Conservation (phyloP, 2,888 invertebrate species). For the Subacronicta megacephala region DNA sequence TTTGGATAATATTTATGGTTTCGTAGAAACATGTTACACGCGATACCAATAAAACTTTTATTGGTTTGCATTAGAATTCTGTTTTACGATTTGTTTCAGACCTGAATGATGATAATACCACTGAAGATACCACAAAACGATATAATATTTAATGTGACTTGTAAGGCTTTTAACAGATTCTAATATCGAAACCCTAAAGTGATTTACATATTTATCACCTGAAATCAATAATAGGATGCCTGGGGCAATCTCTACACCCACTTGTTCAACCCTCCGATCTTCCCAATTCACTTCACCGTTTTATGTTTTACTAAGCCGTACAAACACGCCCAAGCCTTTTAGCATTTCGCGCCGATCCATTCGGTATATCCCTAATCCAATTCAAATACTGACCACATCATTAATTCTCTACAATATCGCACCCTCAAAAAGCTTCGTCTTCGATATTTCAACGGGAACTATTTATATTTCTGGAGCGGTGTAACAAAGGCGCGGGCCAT, state of each 20-base stretch:
- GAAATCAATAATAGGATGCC: constrained; percentile 68
- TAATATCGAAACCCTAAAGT: constrained; percentile 40
- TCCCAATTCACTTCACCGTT: constrained; percentile 77
- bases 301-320: constrained; percentile 83
- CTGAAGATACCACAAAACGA: constrained; percentile 20
- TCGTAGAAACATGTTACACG: constrained; percentile 66
- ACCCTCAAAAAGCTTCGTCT: constrained; percentile 82
- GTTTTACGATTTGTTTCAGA: constrained; percentile 74
- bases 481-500: constrained; percentile 85
- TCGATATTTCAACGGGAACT: constrained; percentile 86
- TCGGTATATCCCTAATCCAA: constrained; percentile 80
- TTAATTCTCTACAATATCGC: constrained; percentile 87
- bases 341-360: constrained; percentile 75
- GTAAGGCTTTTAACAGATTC: constrained; percentile 29
- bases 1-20: constrained; percentile 76
- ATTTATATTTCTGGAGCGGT: constrained; percentile 86
- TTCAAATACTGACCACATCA: constrained; percentile 87
- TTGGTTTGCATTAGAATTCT: constrained; percentile 71
- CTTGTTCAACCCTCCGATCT: constrained; percentile 60
- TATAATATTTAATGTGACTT: constrained; percentile 36
- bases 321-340: constrained; percentile 83
- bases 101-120: too few species aligned
- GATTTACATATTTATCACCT: constrained; percentile 57
- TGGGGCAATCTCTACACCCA: constrained; percentile 60
- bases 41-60: constrained; percentile 75